These are phyloP conservation scores for Drosophila mulleri DNA, from an alignment of 2,888 invertebrate genomes.

Conservation along the genomic window DNA sequence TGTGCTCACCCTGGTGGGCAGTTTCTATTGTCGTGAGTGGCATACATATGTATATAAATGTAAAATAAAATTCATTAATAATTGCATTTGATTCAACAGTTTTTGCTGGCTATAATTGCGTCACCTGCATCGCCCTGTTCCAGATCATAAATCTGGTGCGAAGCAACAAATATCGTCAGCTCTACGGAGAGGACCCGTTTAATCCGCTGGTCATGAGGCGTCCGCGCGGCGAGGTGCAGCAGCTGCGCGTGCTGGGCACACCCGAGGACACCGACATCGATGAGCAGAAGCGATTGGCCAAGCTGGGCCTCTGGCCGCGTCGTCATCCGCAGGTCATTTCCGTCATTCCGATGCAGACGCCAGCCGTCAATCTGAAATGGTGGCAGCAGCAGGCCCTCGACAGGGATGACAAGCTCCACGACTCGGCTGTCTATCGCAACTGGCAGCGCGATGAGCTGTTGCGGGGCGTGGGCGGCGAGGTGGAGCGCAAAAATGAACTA, in stretches of 20 bases:
- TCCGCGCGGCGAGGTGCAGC: constrained; percentile 50
- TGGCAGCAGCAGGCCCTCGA: constrained; percentile 68
- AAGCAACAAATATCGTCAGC: constrained; percentile 71
- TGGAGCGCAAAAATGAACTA: constrained; percentile 60
- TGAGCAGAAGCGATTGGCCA: constrained; percentile 73
- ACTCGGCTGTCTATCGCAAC: constrained; percentile 57
- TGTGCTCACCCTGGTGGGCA: constrained; percentile 79
- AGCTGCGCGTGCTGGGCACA: constrained; percentile 72
- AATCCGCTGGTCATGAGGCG: constrained; percentile 42
- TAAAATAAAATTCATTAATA: background rate
- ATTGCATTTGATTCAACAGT: constrained; percentile 56
- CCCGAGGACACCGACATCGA: constrained; percentile 77
- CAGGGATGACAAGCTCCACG: constrained; percentile 45
- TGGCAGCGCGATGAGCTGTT: constrained; percentile 60
- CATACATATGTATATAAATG: background rate
- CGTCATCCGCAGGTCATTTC: constrained; percentile 63
- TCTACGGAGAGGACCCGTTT: constrained; percentile 84
- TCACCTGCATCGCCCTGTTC: constrained; percentile 78
- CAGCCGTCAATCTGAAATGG: constrained; percentile 57
- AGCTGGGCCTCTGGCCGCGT: constrained; percentile 62
- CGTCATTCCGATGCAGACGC: constrained; percentile 58
- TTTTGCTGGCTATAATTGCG: constrained; percentile 80
- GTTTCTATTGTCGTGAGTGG: constrained; percentile 82
- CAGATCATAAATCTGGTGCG: constrained; percentile 81
- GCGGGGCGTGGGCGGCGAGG: constrained; percentile 58